Evolutionary conservation across 2,888 invertebrate species (phyloP).

Genomic region (Pachymerium ferrugineum): DNA sequence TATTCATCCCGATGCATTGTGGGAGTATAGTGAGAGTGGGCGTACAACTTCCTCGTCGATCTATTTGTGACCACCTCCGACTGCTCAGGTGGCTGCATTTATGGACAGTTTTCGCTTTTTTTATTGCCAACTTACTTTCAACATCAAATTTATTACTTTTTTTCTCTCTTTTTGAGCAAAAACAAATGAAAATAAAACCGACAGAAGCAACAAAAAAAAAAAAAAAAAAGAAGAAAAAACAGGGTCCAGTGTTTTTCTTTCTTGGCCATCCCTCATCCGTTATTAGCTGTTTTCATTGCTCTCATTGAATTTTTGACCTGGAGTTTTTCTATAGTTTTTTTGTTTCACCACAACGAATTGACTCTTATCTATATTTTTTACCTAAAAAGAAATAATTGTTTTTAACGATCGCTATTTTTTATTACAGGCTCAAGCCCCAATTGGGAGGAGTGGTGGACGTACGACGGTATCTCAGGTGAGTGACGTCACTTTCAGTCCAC

Average conservation of each 20-base stretch:
- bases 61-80: slow-evolving; percentile 4
- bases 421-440: not conserved
- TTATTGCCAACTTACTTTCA: not conserved
- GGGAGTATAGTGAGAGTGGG: not conserved
- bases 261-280: no score
- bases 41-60: slow-evolving; percentile 4
- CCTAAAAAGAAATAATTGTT: not conserved
- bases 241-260: no score
- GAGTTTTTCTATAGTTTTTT: no score
- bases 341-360: no score
- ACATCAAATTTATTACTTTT: not conserved
- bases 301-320: no score
- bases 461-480: slow-evolving; percentile 5
- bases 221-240: no score
- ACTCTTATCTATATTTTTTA: not conserved
- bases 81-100: slow-evolving; percentile 13
- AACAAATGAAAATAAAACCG: no score
- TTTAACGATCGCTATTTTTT: not conserved
- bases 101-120: slow-evolving; percentile 3
- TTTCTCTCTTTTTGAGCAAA: not conserved
- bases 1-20: not conserved
- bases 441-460: slow-evolving; percentile 4
- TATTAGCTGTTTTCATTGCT: no score
- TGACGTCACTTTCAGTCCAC: not conserved
- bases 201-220: no score